Base-by-base conservation (phyloP, 2,113 vertebrate species). In the Sisor rabdophorus region DNA sequence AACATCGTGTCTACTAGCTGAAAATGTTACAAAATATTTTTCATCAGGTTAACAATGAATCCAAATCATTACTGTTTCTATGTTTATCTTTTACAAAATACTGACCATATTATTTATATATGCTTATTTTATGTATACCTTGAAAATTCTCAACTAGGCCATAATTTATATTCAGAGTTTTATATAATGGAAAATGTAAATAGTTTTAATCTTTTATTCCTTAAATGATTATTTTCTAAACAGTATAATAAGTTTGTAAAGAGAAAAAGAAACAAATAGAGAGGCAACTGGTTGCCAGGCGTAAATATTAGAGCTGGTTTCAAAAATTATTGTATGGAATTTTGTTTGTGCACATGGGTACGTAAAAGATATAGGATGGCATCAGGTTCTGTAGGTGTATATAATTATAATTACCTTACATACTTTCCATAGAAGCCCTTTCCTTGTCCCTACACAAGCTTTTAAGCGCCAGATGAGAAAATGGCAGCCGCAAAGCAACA, bases 391-490 rank as follows among this genome's bases (percentile, higher is more conserved):
- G 55, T 71, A 60, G 72, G 36, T 54, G 30, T n/a, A n/a, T n/a
- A n/a, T n/a, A n/a, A n/a, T n/a, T n/a, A n/a, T n/a, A n/a, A 40
- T 73, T 15, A 26, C 30, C 48, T 52, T 16, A 2, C 40, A 47
- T 12, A 1, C 20, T 17, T 78, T 20, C 52, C 32, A 12, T 54
- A 24, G 53, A 74, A 24, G 32, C 52, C 20, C 5, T 56, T 63
- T 40, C 16, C 56, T 11, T 53, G 56, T 70, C 56, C 54, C 69
- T 56, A 32, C 54, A 55, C 73, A 13, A 67, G 17, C 50, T 63
- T n/a, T 48, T 63, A 87, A 90, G 82, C 88, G 90, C 87, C 81
- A 85, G 75, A 76, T 74, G 84, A 87, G 88, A 91, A 92, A 92
- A 92, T 92, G 91, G 91, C 89, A 91, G 89, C 89, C 84, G 77